Conservation (phyloP, 1,140 invertebrate species). For the Zaprionus lachaisei region DNA sequence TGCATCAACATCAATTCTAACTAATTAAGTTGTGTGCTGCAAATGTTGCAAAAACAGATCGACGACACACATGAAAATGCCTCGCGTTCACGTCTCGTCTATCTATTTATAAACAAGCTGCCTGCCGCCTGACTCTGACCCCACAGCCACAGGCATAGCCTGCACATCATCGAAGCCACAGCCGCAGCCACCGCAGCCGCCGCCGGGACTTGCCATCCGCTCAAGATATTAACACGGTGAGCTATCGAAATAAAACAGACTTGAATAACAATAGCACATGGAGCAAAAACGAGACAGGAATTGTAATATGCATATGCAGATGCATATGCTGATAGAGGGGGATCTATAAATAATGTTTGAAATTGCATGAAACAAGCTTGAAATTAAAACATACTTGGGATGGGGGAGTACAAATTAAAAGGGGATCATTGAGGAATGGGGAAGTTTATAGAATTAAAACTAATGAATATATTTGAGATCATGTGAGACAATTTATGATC, state of each 20-base stretch:
- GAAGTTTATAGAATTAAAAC: not conserved
- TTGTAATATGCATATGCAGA: not conserved
- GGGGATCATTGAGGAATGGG: not conserved
- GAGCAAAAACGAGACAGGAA: not conserved
- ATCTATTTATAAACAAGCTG: slow-evolving; percentile 71
- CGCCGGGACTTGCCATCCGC: not conserved
- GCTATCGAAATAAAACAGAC: not conserved
- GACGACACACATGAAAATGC: slow-evolving; percentile 50
- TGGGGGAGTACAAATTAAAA: not conserved
- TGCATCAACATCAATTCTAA: slow-evolving; percentile 40
- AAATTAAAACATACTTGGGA: not conserved
- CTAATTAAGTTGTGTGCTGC: slow-evolving; percentile 62
- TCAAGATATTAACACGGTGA: slow-evolving; percentile 11
- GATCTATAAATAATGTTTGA: not conserved
- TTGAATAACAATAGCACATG: not conserved
- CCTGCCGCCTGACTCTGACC: slow-evolving; percentile 26
- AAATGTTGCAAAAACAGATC: slow-evolving; percentile 61
- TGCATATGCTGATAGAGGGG: not conserved
- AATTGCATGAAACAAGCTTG: not conserved
- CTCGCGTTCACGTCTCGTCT: slow-evolving; percentile 39
- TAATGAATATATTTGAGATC: too few species aligned
- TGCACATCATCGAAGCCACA: not conserved
- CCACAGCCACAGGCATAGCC: slow-evolving; percentile 23
- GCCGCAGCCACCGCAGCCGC: slow-evolving; percentile 14
- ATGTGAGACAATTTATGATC: too few species aligned